A percentile compares a stretch with the other conserved stretches of the same genome.
Conservation (phyloP, 2,113 vertebrate species). For the Microcebus jonahi region DNA sequence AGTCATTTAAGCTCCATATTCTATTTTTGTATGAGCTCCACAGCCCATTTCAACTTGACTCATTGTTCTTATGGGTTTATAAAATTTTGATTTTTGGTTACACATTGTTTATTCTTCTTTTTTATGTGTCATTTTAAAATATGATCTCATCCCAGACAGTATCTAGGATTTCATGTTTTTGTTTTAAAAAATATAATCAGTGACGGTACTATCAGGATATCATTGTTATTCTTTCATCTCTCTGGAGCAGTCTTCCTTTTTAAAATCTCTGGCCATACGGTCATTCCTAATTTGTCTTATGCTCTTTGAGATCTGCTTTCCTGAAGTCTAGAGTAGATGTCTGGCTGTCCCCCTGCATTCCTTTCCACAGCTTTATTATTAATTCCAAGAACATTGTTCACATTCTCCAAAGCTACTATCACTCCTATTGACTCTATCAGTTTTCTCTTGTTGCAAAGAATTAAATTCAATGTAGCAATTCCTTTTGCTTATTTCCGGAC, state of each 20-base stretch:
- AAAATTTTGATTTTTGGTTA: conserved; percentile 37
- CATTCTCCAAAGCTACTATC: conserved; percentile 52
- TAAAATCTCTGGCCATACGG: background rate
- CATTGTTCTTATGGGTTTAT: conserved; percentile 46
- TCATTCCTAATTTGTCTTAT: conserved; percentile 56
- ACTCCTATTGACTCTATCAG: conserved; percentile 34
- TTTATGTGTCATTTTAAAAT: conserved; percentile 46
- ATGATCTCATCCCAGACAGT: conserved; percentile 49
- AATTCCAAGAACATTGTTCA: conserved; percentile 63
- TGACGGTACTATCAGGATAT: conserved; percentile 33
- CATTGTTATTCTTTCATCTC: conserved; percentile 46
- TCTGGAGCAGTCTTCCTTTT: conserved; percentile 29
- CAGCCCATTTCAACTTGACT: background rate
- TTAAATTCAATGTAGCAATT: conserved; percentile 6
- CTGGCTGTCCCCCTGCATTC: background rate
- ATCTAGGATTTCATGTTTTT: background rate
- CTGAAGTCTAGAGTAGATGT: conserved; percentile 20
- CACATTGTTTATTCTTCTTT: conserved; percentile 50
- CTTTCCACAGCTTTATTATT: conserved; percentile 57
- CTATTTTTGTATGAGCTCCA: background rate
- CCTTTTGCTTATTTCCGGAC: conserved; percentile 31
- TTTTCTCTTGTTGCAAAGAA: conserved; percentile 11
- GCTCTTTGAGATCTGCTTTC: conserved; percentile 51
- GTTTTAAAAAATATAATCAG: background rate
- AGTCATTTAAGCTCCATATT: background rate